Evolutionary conservation across 92 coral and sea anemone genomes (phyloP), one percentile per base, ranked within the genome.

Genomic region (Virgularia gustaviana): DNA sequence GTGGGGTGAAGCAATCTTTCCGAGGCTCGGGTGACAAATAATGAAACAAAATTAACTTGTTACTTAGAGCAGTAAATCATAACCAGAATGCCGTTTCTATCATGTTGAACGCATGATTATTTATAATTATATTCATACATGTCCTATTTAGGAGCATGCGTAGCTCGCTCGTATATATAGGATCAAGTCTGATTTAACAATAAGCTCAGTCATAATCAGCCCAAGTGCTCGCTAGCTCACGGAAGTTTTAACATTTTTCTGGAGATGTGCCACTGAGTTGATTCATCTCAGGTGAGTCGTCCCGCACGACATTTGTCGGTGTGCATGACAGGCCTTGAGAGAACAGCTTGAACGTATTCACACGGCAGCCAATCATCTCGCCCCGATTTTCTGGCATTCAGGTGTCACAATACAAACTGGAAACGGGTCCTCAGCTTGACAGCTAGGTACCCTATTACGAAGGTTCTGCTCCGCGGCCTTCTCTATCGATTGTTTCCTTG

Each of bases 311-410:
- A 65, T 25, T 65, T 65, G 72, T 65, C 72, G 72, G 44, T 68
- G 55, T 31, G 61, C 25, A 47, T 68, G 75, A 68, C 72, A 65
- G 6, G 36, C 47, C 43, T n/a, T n/a, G 33, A 25, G 44, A 16
- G 23, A 68, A 54, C 75, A 68, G 42, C 75, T 68, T 68, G 75
- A 68, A 49, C 43, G 42, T 49, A 68, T 68, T 68, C 35, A 22
- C 8, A 16, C 39, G 38, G 8, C 44, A 49, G 23, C 75, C 75
- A 68, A 68, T 68, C 74, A 67, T 27, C 22, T 45, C 29, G 28
- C 35, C 15, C 27, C 9, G 18, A 47, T 65, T 24, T 65, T 37
- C 72, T 32, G 35, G 41, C 55, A 67, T 31, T 67, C 36, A 67
- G 23, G 74, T 49, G 53, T 67, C 75, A 68, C 54, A 68, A 49